Evolutionary conservation across 2,797 vertebrate species (phyloP).

Genomic region (Masticophis lateralis): DNA sequence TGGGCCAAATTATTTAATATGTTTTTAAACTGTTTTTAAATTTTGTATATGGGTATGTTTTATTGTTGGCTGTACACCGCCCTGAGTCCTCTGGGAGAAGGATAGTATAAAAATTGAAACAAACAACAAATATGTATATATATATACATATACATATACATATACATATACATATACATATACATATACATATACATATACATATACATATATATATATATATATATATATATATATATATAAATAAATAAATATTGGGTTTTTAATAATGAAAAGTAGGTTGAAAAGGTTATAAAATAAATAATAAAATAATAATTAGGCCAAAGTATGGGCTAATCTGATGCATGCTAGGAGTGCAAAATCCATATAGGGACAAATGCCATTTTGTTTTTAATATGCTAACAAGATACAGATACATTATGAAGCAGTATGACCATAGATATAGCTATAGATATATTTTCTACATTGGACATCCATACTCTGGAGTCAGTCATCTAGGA

Average conservation of each 20-base stretch:
- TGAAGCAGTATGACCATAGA: not conserved
- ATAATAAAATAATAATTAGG: not conserved
- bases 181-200: too few species aligned
- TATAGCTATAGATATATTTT: not conserved
- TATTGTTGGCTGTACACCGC: too few species aligned
- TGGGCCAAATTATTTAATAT: too few species aligned
- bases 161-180: too few species aligned
- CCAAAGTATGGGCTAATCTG: not conserved
- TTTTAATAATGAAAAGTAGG: not conserved
- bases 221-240: too few species aligned
- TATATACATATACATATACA: too few species aligned
- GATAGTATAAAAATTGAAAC: too few species aligned
- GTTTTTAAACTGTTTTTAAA: too few species aligned
- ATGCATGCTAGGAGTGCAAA: not conserved
- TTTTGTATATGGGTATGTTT: too few species aligned
- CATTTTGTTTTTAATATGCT: not conserved
- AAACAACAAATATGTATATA: too few species aligned
- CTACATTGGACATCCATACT: not conserved
- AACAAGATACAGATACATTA: not conserved
- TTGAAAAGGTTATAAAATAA: not conserved
- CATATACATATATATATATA: too few species aligned
- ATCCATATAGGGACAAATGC: not conserved
- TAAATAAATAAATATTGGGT: not conserved
- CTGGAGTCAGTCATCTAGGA: not conserved
- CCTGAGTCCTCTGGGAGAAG: too few species aligned